Percentiles rank a stretch among this genome's conserved stretches.
Evolutionary conservation across 2,888 invertebrate genomes (phyloP).

Genomic region (Agrochola lota): DNA sequence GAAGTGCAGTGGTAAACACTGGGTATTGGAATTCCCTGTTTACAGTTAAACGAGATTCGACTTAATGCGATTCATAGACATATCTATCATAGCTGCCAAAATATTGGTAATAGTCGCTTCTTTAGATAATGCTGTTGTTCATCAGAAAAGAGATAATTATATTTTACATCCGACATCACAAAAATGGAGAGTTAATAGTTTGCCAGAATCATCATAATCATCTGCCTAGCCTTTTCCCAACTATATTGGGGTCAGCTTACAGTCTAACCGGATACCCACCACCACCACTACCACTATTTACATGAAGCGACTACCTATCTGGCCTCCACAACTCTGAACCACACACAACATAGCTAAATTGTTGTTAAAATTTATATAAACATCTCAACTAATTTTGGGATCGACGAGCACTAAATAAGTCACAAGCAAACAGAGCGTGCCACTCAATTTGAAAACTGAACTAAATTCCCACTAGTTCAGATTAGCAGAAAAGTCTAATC

Average conservation of each 20-base stretch:
- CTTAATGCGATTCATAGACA: background rate
- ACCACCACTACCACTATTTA: background rate
- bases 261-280: background rate
- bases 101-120: background rate
- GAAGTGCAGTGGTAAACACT: background rate
- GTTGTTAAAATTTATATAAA: background rate
- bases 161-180: background rate
- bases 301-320: background rate
- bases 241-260: background rate
- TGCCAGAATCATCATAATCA: background rate
- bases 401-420: background rate
- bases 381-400: background rate
- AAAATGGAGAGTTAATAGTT: background rate
- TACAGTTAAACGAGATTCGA: background rate
- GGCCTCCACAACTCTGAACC: background rate
- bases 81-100: background rate
- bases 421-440: background rate
- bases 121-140: too few relatives aligned
- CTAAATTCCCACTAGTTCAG: constrained; percentile 8
- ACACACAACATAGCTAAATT: background rate
- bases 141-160: too few relatives aligned
- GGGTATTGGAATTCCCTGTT: background rate
- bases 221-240: background rate
- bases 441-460: constrained; percentile 17
- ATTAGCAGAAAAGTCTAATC: constrained; percentile 25